Percentiles rank a stretch among this genome's conserved stretches.
These are phyloP conservation scores for Athripsodes cinereus DNA, from an alignment of 2,888 invertebrate genomes.

Conservation along the genomic window DNA sequence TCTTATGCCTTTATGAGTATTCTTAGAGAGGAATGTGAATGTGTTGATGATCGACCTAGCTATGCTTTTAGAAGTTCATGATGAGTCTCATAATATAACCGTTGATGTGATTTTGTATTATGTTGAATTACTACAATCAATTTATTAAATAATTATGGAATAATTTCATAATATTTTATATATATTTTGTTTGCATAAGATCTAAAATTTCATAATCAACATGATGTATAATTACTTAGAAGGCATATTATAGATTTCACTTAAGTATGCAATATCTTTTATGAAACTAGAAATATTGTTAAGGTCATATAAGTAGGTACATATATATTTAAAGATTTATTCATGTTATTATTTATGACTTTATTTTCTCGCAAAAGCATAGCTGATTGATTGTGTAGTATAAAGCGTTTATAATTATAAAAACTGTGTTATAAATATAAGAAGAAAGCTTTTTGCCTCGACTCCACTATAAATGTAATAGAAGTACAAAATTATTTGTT, in stretches of 20 bases:
- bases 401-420: not conserved
- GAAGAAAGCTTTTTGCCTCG: not conserved
- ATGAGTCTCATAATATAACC: too few relatives aligned
- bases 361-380: conserved; percentile 13
- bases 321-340: too few relatives aligned
- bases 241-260: conserved; percentile 12
- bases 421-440: not conserved
- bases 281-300: not conserved
- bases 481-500: too few relatives aligned
- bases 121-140: too few relatives aligned
- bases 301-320: not conserved
- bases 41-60: conserved; percentile 8
- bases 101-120: not conserved
- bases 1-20: too few relatives aligned
- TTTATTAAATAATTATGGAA: not conserved
- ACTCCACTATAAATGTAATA: too few relatives aligned
- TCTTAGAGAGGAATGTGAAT: too few relatives aligned
- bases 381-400: conserved; percentile 8
- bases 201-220: conserved; percentile 9
- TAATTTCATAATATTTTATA: conserved; percentile 5
- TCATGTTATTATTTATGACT: not conserved
- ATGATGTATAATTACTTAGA: not conserved
- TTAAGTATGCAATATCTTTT: conserved; percentile 5
- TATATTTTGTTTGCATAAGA: conserved; percentile 13
- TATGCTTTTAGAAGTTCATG: too few relatives aligned